Percentiles rank a stretch among this genome's conserved stretches.
Evolutionary conservation across 2,888 invertebrate species (phyloP).

Genomic region (Limulus polyphemus): DNA sequence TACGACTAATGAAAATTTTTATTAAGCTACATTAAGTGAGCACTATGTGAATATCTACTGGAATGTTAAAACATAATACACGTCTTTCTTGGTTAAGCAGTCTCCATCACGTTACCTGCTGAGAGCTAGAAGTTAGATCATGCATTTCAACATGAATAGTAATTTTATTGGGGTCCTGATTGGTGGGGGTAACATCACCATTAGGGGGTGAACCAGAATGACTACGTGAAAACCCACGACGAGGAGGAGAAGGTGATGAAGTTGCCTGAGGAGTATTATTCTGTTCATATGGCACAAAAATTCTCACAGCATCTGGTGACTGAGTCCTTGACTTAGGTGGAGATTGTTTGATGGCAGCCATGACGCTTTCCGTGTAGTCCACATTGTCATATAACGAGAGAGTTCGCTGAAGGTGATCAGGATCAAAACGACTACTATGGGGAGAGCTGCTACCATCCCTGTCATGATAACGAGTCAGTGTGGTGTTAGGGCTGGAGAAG

Average conservation of each 20-base stretch:
- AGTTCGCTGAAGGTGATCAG: conserved; percentile 21
- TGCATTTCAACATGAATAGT: neutral
- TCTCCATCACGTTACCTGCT: neutral
- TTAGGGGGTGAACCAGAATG: conserved; percentile 18
- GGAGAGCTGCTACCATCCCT: conserved; percentile 14
- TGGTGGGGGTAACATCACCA: conserved; percentile 21
- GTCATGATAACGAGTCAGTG: conserved; percentile 24
- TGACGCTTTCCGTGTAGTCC: conserved; percentile 21
- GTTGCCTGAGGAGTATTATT: conserved; percentile 13
- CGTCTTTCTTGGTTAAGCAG: too few species aligned
- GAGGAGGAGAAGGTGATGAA: conserved; percentile 12
- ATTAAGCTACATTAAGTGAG: too few species aligned
- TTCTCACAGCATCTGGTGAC: conserved; percentile 62
- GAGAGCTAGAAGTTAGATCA: neutral
- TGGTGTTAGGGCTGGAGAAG: conserved; percentile 31
- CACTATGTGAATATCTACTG: too few species aligned
- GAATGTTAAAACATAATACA: too few species aligned
- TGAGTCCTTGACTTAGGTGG: conserved; percentile 60
- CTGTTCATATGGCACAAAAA: conserved; percentile 56
- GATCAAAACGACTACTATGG: conserved; percentile 12
- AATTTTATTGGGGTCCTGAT: conserved; percentile 39
- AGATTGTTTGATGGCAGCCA: conserved; percentile 29
- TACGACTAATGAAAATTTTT: too few species aligned
- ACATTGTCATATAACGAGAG: conserved; percentile 26
- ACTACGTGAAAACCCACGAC: conserved; percentile 14